A percentile compares a stretch with the other conserved stretches of the same genome.
phyloP scores from a whole-genome alignment of 2,888 invertebrate species.

The Listrodromus nycthemerus region DNA sequence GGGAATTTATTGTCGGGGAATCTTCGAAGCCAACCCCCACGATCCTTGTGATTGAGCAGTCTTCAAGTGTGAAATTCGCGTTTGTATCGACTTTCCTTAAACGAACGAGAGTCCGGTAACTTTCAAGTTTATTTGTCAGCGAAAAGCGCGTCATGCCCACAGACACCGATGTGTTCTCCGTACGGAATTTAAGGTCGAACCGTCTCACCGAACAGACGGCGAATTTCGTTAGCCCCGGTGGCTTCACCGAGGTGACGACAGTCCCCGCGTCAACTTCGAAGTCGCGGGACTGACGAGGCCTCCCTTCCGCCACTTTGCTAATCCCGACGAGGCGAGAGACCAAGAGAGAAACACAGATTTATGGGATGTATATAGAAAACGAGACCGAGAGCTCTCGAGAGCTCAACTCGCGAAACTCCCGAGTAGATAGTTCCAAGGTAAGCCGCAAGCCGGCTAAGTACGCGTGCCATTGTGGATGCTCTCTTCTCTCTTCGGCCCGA shows the following conservation, averaged over 20 bases:
- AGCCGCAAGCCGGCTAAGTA: constrained; percentile 61
- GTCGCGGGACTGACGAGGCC: constrained; percentile 43
- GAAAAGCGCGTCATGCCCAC: background rate
- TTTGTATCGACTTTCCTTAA: background rate
- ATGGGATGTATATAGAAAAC: constrained; percentile 14
- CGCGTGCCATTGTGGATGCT: constrained; percentile 51
- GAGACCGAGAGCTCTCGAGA: background rate
- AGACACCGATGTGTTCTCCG: background rate
- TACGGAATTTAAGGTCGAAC: background rate
- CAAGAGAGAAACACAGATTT: constrained; percentile 30
- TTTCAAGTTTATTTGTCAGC: background rate
- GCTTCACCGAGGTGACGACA: background rate
- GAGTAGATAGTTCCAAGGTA: constrained; percentile 63
- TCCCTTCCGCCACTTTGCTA: constrained; percentile 47
- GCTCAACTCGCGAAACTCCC: constrained; percentile 47
- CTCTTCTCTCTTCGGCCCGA: constrained; percentile 40
- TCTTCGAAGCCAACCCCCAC: background rate
- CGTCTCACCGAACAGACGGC: background rate
- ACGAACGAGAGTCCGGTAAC: background rate
- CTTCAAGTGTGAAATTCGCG: constrained; percentile 18
- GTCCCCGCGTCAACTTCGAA: constrained; percentile 15
- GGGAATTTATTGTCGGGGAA: constrained; percentile 6
- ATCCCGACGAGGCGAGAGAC: constrained; percentile 41
- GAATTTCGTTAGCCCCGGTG: constrained; percentile 6
- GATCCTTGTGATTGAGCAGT: constrained; percentile 15